Evolutionary conservation across 2,797 vertebrate genomes (phyloP).

Genomic region (Remorina albescens): DNA sequence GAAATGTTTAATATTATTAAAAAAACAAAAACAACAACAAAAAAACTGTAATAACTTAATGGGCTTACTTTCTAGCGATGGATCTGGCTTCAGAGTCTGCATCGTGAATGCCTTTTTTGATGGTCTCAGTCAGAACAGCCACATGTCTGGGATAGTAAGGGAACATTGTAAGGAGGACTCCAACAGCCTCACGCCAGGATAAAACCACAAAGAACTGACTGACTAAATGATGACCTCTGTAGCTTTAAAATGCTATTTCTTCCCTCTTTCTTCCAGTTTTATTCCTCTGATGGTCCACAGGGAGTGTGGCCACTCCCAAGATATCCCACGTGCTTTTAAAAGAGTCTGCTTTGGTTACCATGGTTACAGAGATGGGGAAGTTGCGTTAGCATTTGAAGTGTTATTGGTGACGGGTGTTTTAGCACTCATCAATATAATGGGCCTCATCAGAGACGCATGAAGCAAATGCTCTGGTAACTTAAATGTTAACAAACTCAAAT

Average conservation of each 20-base stretch:
- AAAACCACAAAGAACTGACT: neutral
- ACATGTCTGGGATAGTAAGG: constrained; percentile 90
- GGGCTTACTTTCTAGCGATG: constrained; percentile 97
- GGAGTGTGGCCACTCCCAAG: constrained; percentile 55
- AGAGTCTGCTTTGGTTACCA: constrained; percentile 67
- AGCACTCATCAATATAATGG: constrained; percentile 76
- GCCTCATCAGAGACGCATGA: constrained; percentile 72
- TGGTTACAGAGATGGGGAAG: constrained; percentile 61
- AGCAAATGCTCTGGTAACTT: constrained; percentile 58
- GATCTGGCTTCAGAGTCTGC: constrained; percentile 97
- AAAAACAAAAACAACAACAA: neutral
- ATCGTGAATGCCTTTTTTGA: constrained; percentile 98
- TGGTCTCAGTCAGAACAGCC: constrained; percentile 96
- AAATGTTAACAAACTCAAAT: constrained; percentile 73
- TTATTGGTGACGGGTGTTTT: constrained; percentile 52
- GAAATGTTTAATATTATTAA: neutral
- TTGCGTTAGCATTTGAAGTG: constrained; percentile 1
- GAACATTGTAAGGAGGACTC: constrained; percentile 64
- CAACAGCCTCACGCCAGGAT: neutral
- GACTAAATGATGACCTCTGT: neutral
- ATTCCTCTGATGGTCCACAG: constrained; percentile 37
- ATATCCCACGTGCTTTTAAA: constrained; percentile 70
- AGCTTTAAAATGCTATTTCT: neutral
- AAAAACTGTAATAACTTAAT: neutral
- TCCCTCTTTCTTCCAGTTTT: constrained; percentile 9